These are phyloP conservation scores for Meloidogyne floridensis DNA, from an alignment of 1,140 invertebrate species.

Conservation along the genomic window DNA sequence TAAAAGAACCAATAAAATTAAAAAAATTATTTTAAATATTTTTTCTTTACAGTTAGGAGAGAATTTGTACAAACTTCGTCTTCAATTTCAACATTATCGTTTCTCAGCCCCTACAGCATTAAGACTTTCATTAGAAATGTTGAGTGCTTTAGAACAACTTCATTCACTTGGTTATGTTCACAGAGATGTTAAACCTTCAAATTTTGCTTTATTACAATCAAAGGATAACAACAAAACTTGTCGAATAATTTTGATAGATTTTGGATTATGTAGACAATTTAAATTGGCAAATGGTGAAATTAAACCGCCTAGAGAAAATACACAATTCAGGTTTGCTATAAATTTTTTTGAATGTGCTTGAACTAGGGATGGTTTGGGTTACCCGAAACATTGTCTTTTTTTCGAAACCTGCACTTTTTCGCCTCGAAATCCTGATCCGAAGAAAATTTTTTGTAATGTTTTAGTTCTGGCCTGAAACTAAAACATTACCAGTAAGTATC, in stretches of 20 bases:
- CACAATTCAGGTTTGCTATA: conserved; percentile 45
- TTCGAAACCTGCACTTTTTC: too few species aligned
- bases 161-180: conserved; percentile 59
- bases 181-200: conserved; percentile 62
- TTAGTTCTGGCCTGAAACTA: too few species aligned
- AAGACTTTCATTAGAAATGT: conserved; percentile 53
- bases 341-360: too few species aligned
- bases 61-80: conserved; percentile 57
- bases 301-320: conserved; percentile 56
- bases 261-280: conserved; percentile 60
- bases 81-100: conserved; percentile 60
- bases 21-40: not conserved
- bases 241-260: conserved; percentile 55
- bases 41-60: conserved; percentile 54
- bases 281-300: conserved; percentile 52
- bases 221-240: conserved; percentile 29
- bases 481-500: too few species aligned
- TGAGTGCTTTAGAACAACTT: conserved; percentile 54
- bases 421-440: too few species aligned
- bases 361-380: too few species aligned
- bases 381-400: too few species aligned
- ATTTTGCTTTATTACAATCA: conserved; percentile 51
- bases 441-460: too few species aligned
- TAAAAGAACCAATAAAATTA: too few species aligned
- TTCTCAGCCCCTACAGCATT: conserved; percentile 61